Percentiles rank a stretch among this genome's conserved stretches.
These are phyloP conservation scores for Trachelus tabidus DNA, from an alignment of 2,888 invertebrate genomes.

Conservation along the genomic window DNA sequence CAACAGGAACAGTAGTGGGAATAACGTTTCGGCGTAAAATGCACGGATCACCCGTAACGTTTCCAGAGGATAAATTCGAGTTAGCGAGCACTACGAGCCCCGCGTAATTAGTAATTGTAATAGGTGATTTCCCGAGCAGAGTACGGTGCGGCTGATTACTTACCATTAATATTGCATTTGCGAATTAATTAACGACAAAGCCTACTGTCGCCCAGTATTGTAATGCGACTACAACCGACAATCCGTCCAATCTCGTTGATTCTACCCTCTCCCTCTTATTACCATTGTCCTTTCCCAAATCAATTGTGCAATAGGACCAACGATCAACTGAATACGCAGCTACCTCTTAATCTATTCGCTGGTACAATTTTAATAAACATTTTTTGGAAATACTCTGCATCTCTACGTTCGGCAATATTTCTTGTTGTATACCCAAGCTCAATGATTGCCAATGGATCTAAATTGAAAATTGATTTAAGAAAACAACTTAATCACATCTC, in stretches of 20 bases:
- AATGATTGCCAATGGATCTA: neutral
- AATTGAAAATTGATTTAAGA: constrained; percentile 23
- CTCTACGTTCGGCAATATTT: neutral
- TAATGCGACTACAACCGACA: constrained; percentile 28
- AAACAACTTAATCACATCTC: constrained; percentile 22
- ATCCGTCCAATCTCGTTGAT: constrained; percentile 16
- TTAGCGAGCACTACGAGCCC: constrained; percentile 14
- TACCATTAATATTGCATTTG: constrained; percentile 61
- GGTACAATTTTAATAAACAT: neutral
- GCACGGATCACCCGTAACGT: neutral
- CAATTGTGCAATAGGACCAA: constrained; percentile 36
- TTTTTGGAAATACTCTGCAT: neutral
- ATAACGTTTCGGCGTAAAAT: neutral
- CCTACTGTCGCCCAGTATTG: constrained; percentile 44
- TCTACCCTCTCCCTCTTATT: constrained; percentile 10
- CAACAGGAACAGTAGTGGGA: neutral
- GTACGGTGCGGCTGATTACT: constrained; percentile 52
- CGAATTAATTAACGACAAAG: constrained; percentile 61
- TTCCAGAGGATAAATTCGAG: constrained; percentile 7
- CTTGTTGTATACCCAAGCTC: neutral
- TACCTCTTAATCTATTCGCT: neutral
- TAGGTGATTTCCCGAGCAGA: constrained; percentile 38
- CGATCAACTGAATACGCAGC: neutral
- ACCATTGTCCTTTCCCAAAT: constrained; percentile 51
- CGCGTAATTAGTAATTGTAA: constrained; percentile 59